Evolutionary conservation across 1,140 invertebrate species (phyloP).

Genomic region (Trichonephila inaurata): DNA sequence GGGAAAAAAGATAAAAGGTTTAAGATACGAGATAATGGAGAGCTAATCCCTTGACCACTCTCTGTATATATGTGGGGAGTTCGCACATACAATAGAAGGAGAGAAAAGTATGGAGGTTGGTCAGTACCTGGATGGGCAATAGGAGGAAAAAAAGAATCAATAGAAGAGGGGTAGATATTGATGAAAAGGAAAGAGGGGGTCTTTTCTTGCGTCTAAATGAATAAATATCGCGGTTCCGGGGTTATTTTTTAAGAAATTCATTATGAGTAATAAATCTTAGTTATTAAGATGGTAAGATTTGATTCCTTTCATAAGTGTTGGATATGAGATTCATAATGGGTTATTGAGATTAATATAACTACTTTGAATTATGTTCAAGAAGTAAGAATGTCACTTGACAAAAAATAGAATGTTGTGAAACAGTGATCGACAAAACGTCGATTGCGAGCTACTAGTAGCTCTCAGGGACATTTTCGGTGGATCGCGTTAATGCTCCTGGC

Average conservation of each 20-base stretch:
- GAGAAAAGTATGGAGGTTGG: neutral
- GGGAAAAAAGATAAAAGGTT: conserved; percentile 34
- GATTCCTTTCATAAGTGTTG: too few relatives aligned
- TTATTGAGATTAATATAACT: too few relatives aligned
- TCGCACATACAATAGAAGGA: neutral
- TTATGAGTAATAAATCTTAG: too few relatives aligned
- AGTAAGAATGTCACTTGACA: too few relatives aligned
- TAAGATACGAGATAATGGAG: conserved; percentile 56
- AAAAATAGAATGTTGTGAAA: too few relatives aligned
- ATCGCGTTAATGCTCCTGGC: too few relatives aligned
- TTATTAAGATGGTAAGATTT: too few relatives aligned
- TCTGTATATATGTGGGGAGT: neutral
- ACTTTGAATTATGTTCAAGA: too few relatives aligned
- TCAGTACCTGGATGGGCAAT: conserved; percentile 5
- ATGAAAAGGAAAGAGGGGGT: neutral
- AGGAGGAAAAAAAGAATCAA: neutral
- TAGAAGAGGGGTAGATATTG: neutral
- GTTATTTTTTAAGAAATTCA: neutral
- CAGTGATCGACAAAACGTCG: too few relatives aligned
- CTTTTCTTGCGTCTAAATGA: neutral
- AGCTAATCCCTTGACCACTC: conserved; percentile 52
- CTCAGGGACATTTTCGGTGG: too few relatives aligned
- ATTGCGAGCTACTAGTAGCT: too few relatives aligned
- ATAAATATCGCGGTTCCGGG: neutral
- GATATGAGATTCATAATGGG: too few relatives aligned